Conservation (phyloP, 2,888 invertebrate genomes). For the Strigamia crassipes region DNA sequence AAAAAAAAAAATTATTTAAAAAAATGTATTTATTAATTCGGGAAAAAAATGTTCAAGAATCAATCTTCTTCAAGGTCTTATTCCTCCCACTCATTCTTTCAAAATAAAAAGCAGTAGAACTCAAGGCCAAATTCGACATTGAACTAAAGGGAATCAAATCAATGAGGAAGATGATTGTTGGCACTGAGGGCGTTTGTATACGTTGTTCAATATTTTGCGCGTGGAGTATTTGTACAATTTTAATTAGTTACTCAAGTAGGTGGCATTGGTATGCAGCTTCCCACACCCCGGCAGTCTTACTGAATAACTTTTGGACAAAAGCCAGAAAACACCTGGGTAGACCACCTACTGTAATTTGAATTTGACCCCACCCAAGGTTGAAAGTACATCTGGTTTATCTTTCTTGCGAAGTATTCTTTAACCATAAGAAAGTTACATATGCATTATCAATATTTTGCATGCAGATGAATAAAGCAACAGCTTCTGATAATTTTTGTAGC, state of each 20-base stretch:
- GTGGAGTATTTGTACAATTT: conserved; percentile 2
- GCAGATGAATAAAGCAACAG: neutral
- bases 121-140: conserved; percentile 12
- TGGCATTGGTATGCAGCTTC: conserved; percentile 35
- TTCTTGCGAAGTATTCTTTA: conserved; percentile 22
- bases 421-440: neutral
- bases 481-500: neutral
- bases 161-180: conserved; percentile 32
- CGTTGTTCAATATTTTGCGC: neutral
- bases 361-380: conserved; percentile 42
- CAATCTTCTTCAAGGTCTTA: conserved; percentile 33
- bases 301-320: conserved; percentile 38
- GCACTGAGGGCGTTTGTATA: neutral
- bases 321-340: conserved; percentile 42
- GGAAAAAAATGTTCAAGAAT: neutral
- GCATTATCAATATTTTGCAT: neutral
- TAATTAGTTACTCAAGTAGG: conserved; percentile 39
- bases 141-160: conserved; percentile 1
- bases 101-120: conserved; percentile 12
- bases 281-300: conserved; percentile 34
- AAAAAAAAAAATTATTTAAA: neutral
- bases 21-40: neutral
- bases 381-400: conserved; percentile 40
- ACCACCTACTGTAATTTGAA: conserved; percentile 39
- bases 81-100: conserved; percentile 26